These are phyloP conservation scores for Zaprionus lachaisei DNA, from an alignment of 1,140 invertebrate species.

Conservation along the genomic window DNA sequence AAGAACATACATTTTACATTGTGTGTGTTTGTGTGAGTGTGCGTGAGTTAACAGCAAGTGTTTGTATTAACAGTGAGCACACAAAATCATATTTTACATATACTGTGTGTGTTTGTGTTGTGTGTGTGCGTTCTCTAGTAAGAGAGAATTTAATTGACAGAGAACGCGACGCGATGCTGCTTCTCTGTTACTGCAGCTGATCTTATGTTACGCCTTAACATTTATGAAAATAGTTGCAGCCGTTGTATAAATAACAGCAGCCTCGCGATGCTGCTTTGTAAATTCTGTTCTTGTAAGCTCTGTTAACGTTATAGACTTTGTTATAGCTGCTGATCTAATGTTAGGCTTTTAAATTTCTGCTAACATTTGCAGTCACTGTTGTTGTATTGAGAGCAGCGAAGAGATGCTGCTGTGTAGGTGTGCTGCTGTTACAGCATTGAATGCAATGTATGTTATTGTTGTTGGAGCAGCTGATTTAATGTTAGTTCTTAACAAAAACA, in stretches of 20 bases:
- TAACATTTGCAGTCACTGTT: neutral
- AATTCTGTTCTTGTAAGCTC: no score
- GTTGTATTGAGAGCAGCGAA: neutral
- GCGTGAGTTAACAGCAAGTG: slow-evolving; percentile 16
- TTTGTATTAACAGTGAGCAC: slow-evolving; percentile 18
- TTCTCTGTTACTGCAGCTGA: slow-evolving; percentile 32
- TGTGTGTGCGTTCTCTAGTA: neutral
- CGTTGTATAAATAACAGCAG: no score
- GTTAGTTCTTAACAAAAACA: neutral
- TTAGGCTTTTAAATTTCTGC: slow-evolving; percentile 16
- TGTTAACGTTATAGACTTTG: slow-evolving; percentile 7
- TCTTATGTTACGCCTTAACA: slow-evolving; percentile 21
- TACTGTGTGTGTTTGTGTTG: slow-evolving; percentile 10
- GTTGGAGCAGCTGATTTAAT: neutral
- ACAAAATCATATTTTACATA: neutral
- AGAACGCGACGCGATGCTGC: slow-evolving; percentile 43
- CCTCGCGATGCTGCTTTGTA: no score
- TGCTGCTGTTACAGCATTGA: slow-evolving; percentile 6
- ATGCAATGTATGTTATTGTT: neutral
- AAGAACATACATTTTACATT: neutral
- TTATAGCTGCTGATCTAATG: slow-evolving; percentile 33
- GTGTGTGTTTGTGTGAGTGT: slow-evolving; percentile 9
- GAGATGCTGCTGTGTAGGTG: slow-evolving; percentile 13
- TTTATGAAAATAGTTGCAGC: neutral
- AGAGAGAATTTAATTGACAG: slow-evolving; percentile 2